Conservation (phyloP, 2,888 invertebrate species). For the Nomada ferruginata region DNA sequence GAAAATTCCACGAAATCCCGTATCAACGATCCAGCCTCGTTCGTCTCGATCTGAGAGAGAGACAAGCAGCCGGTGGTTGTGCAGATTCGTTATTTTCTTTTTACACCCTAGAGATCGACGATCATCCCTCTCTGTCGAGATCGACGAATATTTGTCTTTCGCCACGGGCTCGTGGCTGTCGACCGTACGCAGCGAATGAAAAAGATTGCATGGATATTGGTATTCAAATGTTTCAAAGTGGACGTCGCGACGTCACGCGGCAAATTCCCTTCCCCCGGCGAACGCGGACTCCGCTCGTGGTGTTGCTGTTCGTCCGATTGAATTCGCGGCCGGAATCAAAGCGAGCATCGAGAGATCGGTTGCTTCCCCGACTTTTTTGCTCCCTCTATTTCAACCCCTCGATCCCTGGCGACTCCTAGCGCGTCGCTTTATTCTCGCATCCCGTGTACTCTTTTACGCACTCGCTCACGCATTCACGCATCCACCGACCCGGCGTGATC, state of each 20-base stretch:
- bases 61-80: neutral
- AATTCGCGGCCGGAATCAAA: neutral
- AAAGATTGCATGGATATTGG: constrained; percentile 77
- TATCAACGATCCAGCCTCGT: constrained; percentile 36
- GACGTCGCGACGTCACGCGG: constrained; percentile 40
- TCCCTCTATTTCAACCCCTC: neutral
- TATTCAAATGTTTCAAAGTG: constrained; percentile 82
- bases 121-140: constrained; percentile 29
- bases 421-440: constrained; percentile 59
- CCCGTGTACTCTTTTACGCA: constrained; percentile 64
- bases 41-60: constrained; percentile 53
- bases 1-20: constrained; percentile 59
- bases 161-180: constrained; percentile 48
- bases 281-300: neutral
- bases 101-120: neutral
- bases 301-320: constrained; percentile 6
- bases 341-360: neutral
- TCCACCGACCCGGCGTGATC: constrained; percentile 66
- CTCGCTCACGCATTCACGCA: constrained; percentile 75
- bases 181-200: constrained; percentile 47
- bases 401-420: constrained; percentile 30
- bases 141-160: constrained; percentile 36
- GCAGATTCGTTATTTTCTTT: neutral
- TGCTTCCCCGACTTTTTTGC: neutral
- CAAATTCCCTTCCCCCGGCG: constrained; percentile 5